Conservation (phyloP, 2,113 vertebrate genomes). For the Pungitius pungitius region DNA sequence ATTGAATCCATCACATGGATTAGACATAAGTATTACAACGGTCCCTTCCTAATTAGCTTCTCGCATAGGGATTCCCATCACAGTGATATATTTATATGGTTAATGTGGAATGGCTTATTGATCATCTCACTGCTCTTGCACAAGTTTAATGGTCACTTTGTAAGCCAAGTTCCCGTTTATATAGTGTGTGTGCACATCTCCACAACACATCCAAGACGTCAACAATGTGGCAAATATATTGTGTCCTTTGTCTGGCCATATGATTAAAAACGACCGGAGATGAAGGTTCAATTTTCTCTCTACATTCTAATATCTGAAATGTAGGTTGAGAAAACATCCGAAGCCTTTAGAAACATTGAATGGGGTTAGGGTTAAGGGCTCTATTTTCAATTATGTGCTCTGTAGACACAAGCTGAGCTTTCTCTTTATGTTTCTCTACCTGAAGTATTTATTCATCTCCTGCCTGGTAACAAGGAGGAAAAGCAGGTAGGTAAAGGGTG, state of each 20-base stretch:
- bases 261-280: not conserved
- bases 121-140: slow-evolving; percentile 41
- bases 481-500: not conserved
- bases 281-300: not conserved
- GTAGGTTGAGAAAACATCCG: not conserved
- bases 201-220: not conserved
- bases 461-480: slow-evolving; percentile 8
- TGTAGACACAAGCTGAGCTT: not conserved
- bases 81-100: slow-evolving; percentile 62
- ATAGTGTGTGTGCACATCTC: not conserved
- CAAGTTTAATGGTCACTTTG: slow-evolving; percentile 30
- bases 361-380: too few relatives aligned
- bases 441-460: slow-evolving; percentile 19
- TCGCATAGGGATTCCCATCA: slow-evolving; percentile 50
- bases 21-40: slow-evolving; percentile 41
- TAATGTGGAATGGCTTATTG: slow-evolving; percentile 60
- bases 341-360: not conserved
- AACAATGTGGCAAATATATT: slow-evolving; percentile 14
- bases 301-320: not conserved
- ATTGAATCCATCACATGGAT: slow-evolving; percentile 52
- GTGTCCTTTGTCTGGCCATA: slow-evolving; percentile 14
- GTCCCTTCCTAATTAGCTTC: slow-evolving; percentile 45
- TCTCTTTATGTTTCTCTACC: not conserved
- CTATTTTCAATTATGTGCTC: not conserved
- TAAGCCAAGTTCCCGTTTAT: slow-evolving; percentile 29